A percentile compares a stretch with the other conserved stretches of the same genome.
These are phyloP conservation scores for Nezara viridula DNA, from an alignment of 2,888 invertebrate species.

Conservation along the genomic window DNA sequence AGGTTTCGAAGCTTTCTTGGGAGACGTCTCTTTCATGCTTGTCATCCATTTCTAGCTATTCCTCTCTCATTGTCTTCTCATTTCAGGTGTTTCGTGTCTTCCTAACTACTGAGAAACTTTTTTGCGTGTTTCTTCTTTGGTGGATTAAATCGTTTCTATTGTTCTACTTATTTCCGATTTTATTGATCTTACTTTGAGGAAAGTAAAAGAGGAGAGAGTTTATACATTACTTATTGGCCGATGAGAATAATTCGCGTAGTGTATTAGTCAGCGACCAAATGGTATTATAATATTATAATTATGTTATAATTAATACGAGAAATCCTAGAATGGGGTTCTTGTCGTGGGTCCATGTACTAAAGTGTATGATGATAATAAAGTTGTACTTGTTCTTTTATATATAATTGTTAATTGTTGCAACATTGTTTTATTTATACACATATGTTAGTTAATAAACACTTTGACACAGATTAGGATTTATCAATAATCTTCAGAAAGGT, in stretches of 20 bases:
- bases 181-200: too few species aligned
- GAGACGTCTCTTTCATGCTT: constrained; percentile 15
- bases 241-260: too few species aligned
- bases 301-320: too few species aligned
- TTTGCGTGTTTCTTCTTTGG: not conserved
- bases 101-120: not conserved
- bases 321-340: too few species aligned
- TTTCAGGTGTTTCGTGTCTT: not conserved
- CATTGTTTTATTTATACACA: not conserved
- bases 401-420: too few species aligned
- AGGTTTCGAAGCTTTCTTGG: constrained; percentile 40
- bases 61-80: constrained; percentile 4
- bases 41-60: not conserved
- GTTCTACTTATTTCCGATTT: not conserved
- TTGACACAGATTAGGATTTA: not conserved
- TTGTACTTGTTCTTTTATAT: too few species aligned
- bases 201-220: too few species aligned
- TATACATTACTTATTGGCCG: too few species aligned
- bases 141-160: not conserved
- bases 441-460: not conserved
- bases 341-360: too few species aligned
- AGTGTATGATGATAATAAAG: too few species aligned
- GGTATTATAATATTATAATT: too few species aligned
- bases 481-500: not conserved
- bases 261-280: too few species aligned